These are phyloP conservation scores for Nephrotoma flavescens DNA, from an alignment of 2,888 invertebrate genomes.

Conservation along the genomic window DNA sequence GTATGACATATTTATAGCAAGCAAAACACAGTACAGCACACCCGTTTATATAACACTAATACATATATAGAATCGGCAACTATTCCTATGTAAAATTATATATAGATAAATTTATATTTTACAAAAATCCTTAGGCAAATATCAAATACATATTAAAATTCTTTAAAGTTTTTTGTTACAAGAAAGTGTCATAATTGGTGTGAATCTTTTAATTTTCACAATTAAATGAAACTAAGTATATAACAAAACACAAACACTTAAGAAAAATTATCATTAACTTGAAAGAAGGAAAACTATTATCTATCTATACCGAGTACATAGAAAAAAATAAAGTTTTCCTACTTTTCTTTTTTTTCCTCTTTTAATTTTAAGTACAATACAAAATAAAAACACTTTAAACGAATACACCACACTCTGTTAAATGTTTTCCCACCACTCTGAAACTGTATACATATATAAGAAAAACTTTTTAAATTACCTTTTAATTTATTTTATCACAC, in stretches of 20 bases:
- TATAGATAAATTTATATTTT: too few relatives aligned
- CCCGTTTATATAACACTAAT: too few relatives aligned
- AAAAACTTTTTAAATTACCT: not conserved
- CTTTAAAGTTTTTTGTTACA: not conserved
- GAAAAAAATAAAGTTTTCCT: not conserved
- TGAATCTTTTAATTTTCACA: not conserved
- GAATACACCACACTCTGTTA: not conserved
- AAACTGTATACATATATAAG: not conserved
- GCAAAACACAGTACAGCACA: too few relatives aligned
- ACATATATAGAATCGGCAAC: too few relatives aligned
- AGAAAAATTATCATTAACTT: not conserved
- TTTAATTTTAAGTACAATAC: not conserved
- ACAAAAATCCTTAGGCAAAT: not conserved
- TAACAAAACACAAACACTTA: not conserved
- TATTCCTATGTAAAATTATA: too few relatives aligned
- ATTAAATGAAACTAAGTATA: too few relatives aligned
- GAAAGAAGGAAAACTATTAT: not conserved
- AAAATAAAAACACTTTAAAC: not conserved
- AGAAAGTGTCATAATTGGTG: not conserved
- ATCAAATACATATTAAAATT: not conserved
- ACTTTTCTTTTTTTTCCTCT: not conserved
- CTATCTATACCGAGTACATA: not conserved
- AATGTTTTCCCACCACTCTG: not conserved
- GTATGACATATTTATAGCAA: too few relatives aligned
- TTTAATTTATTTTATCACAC: not conserved